Conservation (phyloP, 2,113 vertebrate species). For the Engraulis encrasicolus region DNA sequence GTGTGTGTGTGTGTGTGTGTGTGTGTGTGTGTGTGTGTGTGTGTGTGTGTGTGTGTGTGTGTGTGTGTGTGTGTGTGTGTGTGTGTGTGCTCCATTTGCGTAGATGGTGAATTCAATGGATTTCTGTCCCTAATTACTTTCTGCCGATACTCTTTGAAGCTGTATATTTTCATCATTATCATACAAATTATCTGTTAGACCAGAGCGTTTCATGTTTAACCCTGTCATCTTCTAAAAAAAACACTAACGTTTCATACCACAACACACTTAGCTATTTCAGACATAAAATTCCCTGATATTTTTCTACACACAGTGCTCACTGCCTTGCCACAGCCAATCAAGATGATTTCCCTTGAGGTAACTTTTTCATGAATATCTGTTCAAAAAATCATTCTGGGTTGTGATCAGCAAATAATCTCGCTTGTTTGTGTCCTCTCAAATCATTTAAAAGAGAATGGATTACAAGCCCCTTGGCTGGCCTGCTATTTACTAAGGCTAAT, state of each 20-base stretch:
- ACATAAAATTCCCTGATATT: neutral
- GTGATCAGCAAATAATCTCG: neutral
- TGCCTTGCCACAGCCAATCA: conserved; percentile 40
- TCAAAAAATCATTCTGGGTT: neutral
- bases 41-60: too few relatives aligned
- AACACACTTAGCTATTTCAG: neutral
- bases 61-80: too few relatives aligned
- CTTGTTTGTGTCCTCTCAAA: conserved; percentile 9
- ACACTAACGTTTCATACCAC: neutral
- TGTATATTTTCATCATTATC: neutral
- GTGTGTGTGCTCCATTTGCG: too few relatives aligned
- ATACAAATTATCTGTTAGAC: neutral
- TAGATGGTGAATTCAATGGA: neutral
- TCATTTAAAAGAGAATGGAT: conserved; percentile 33
- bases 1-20: too few relatives aligned
- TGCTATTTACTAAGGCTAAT: conserved; percentile 56
- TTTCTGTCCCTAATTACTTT: neutral
- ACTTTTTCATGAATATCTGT: conserved; percentile 9
- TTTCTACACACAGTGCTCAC: neutral
- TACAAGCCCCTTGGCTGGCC: conserved; percentile 43
- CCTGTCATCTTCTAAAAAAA: neutral
- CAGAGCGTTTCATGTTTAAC: neutral
- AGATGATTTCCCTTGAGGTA: neutral
- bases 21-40: too few relatives aligned
- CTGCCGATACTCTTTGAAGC: neutral